A percentile compares a stretch with the other conserved stretches of the same genome.
Evolutionary conservation across 2,888 invertebrate species (phyloP).

Genomic region (Cataglyphis cursor): DNA sequence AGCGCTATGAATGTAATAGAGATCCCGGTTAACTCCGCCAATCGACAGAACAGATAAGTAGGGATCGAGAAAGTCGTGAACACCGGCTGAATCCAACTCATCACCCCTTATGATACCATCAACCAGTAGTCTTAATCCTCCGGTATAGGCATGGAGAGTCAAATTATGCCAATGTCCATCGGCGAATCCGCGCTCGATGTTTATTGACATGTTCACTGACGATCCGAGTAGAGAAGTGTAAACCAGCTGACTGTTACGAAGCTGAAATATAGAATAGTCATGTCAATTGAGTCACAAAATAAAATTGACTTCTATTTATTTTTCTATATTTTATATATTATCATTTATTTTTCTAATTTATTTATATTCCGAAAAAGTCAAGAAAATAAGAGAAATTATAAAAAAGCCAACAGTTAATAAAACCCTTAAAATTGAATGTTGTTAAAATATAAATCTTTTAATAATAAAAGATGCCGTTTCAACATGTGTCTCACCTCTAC

Average conservation of each 20-base stretch:
- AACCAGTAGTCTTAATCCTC: slow-evolving; percentile 91
- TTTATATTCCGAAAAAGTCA: not conserved
- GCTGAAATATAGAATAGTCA: slow-evolving; percentile 79
- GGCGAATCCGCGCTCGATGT: slow-evolving; percentile 88
- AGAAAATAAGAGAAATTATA: not conserved
- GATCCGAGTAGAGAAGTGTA: slow-evolving; percentile 94
- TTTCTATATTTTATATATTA: not conserved
- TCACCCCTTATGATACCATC: slow-evolving; percentile 93
- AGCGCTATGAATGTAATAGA: slow-evolving; percentile 88
- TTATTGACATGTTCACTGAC: slow-evolving; percentile 94
- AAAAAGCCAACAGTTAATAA: not conserved
- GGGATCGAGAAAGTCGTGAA: slow-evolving; percentile 97
- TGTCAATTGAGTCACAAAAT: not conserved
- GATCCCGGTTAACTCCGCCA: slow-evolving; percentile 92
- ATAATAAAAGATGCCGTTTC: not conserved
- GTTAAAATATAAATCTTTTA: not conserved
- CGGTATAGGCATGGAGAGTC: slow-evolving; percentile 91
- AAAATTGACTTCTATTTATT: not conserved
- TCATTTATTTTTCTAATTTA: slow-evolving; percentile 4
- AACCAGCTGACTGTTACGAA: slow-evolving; percentile 92
- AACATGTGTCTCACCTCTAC: slow-evolving; percentile 88
- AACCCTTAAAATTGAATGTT: not conserved
- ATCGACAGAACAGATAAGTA: slow-evolving; percentile 94
- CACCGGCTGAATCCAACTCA: slow-evolving; percentile 94
- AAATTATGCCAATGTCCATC: slow-evolving; percentile 97